Evolutionary conservation across 2,797 vertebrate species (phyloP), one percentile per base, ranked within the genome.

Genomic region (Lates japonicus): DNA sequence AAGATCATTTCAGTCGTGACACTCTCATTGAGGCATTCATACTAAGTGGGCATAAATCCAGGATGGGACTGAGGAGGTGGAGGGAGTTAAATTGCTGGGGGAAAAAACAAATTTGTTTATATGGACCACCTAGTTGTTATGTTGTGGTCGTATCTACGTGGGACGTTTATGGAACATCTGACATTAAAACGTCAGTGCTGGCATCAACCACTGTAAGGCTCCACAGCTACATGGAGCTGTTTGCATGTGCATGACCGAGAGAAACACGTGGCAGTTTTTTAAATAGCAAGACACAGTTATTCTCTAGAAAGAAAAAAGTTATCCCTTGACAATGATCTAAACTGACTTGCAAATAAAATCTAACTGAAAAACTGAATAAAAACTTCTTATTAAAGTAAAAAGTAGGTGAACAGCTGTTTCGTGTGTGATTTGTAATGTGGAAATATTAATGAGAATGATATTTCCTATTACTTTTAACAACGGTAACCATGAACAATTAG

Each of bases 1-100:
- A 97, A 94, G 85, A 80, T 80, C 70, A 60, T 8, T 20, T 29
- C n/a, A 20, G 49, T 35, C 13, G 29, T 6, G 22, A 4, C 42
- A 5, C 46, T 35, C 35, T 41, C 35, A 35, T 49, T 12, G 29
- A 8, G 11, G 19, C 8, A 4, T 29, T 42, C 8, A 29, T 0
- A 49, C 44, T 13, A 6, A 49, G 22, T 4, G 20, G 20, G 29
- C 11, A 11, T 17, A 58, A 70, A 42, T 25, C n/a, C 41, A n/a
- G 31, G 64, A 77, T 7, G 22, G 5, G 12, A 1, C 51, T 54
- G 51, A 25, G 51, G 49, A 13, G 11, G 13, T 13, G 51, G 52
- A 29, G 22, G 13, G 52, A 25, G 49, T 22, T 22, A 22, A 51
- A 11, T 13, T 22, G 10, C 49, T 10, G 20, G 20, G 48, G n/a